phyloP scores from a whole-genome alignment of 1,140 invertebrate genomes.

The Drosophila paulistorum region DNA sequence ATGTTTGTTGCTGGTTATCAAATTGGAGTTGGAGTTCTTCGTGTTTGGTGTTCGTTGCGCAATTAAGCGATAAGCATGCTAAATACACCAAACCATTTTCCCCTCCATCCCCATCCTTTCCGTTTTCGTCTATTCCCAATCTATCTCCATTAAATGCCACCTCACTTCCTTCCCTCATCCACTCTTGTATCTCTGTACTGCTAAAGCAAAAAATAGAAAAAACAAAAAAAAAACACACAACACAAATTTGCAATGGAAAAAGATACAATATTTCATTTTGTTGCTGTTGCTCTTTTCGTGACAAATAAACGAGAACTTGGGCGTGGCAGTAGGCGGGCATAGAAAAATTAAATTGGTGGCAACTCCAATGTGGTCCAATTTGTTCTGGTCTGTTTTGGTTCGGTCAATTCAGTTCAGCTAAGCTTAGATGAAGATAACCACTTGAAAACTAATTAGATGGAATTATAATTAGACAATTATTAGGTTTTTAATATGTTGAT shows the following conservation, averaged over 20 bases:
- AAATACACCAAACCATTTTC: constrained; percentile 53
- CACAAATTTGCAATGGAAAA: constrained; percentile 29
- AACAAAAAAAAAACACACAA: too few species aligned
- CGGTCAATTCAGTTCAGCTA: background rate
- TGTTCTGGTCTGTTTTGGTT: background rate
- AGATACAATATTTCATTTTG: constrained; percentile 46
- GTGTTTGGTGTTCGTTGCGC: constrained; percentile 53
- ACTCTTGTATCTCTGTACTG: too few species aligned
- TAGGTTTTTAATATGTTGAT: constrained; percentile 61
- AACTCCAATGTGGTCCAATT: background rate
- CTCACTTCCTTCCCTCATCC: too few species aligned
- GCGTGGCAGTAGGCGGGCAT: background rate
- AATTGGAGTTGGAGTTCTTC: constrained; percentile 30
- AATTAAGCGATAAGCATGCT: constrained; percentile 78
- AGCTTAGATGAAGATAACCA: constrained; percentile 62
- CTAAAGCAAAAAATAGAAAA: background rate
- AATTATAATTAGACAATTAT: constrained; percentile 79
- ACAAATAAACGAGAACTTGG: constrained; percentile 15
- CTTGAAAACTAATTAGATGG: constrained; percentile 78
- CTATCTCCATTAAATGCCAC: background rate
- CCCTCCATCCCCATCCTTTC: background rate
- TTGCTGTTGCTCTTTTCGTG: constrained; percentile 12
- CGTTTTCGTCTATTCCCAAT: background rate
- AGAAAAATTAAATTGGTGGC: background rate
- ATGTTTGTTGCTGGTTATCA: constrained; percentile 22